Base-by-base conservation (phyloP, 2,888 invertebrate species). In the Epinotia nisella region DNA sequence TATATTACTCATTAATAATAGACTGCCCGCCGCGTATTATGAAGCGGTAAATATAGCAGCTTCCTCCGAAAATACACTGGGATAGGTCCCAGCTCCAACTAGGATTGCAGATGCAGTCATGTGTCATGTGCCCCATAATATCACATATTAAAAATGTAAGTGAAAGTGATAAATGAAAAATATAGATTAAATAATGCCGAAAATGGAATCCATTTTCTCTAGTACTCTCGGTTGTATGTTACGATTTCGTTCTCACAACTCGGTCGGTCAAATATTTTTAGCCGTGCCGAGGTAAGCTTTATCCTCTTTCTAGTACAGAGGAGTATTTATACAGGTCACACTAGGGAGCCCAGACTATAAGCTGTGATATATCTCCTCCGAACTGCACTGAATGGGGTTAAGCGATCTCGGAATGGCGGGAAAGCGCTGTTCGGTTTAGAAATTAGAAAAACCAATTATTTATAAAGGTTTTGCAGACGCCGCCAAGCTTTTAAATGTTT, bases 281-380 rank as follows among this genome's bases (percentile, higher is more conserved):
- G 77, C 78, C 78, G 82, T 74, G 65, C 77, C 59, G 62, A 81
- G 78, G 83, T 80, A 82, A 82, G 78, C 78, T 78, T 78, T 77
- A 80, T 79, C 76, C 81, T 78, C 75, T 56, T 69, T 75, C 77
- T 64, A 76, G 77, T 74, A 74, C 74, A 70, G 64, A 53, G 69
- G 74, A 76, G 71, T 78, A 80, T 78, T 76, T 76, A 76, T 77
- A 75, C 77, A 78, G 79, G 80, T 80, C 76, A 80, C 80, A 78
- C 78, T 75, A 76, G 80, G 76, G 81, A 78, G 74, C 76, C 77
- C 75, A 76, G 76, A 78, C 79, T 78, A 79, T 82, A 83, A 82
- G 78, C 78, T 70, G 81, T 82, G 83, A 83, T 83, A 83, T 83
- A 85, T 83, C 79, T 79, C 75, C 76, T 65, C 73, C 72, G 71